Evolutionary conservation across 2,888 invertebrate species (phyloP).

Genomic region (Watsonalla cultraria): DNA sequence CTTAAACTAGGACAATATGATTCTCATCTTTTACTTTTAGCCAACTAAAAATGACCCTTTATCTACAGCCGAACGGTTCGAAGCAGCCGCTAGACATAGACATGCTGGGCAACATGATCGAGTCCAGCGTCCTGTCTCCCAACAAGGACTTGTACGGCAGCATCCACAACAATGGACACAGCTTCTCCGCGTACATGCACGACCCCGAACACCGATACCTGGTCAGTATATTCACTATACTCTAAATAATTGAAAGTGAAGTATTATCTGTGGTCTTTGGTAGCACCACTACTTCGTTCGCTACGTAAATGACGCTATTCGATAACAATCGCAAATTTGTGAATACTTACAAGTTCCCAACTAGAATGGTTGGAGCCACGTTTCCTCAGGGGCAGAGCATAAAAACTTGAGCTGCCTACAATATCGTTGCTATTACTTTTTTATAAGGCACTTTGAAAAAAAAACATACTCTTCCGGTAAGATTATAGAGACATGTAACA

Average conservation of each 20-base stretch:
- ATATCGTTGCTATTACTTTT: no score
- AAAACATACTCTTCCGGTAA: no score
- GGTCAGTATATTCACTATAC: constrained; percentile 55
- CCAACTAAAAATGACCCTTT: not conserved
- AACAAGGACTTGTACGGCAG: constrained; percentile 83
- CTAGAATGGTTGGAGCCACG: no score
- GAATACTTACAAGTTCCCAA: no score
- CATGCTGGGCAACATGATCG: constrained; percentile 84
- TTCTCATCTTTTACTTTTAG: no score
- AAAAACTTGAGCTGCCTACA: no score
- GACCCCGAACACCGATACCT: constrained; percentile 85
- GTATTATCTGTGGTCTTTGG: not conserved
- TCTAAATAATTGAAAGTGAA: not conserved
- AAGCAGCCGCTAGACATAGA: constrained; percentile 79
- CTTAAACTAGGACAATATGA: no score
- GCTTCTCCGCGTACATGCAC: constrained; percentile 83
- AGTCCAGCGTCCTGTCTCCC: constrained; percentile 81
- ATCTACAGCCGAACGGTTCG: constrained; percentile 65
- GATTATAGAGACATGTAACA: not conserved
- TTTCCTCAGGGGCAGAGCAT: no score
- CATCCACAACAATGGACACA: constrained; percentile 87
- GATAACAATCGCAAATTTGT: no score
- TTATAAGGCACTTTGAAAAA: no score
- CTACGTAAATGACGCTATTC: no score
- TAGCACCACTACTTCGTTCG: not conserved